phyloP scores from a whole-genome alignment of 1,140 invertebrate species.

The Metopolophium dirhodum region DNA sequence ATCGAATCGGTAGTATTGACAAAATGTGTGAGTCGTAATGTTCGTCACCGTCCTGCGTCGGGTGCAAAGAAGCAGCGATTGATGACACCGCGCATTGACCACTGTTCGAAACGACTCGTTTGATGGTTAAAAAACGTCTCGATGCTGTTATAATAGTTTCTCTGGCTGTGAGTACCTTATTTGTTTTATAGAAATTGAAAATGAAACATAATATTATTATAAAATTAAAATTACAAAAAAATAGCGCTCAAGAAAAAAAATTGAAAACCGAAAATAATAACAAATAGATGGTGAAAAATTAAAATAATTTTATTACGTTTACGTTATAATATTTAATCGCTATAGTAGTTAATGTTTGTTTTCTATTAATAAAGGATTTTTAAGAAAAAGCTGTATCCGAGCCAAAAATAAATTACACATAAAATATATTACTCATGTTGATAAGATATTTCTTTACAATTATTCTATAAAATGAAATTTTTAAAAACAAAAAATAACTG shows the following conservation, averaged over 20 bases:
- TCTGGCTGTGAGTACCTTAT: neutral
- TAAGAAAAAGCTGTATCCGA: too few relatives aligned
- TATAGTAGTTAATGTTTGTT: too few relatives aligned
- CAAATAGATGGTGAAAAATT: too few relatives aligned
- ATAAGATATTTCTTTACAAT: neutral
- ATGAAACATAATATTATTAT: neutral
- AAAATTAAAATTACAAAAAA: too few relatives aligned
- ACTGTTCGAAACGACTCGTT: neutral
- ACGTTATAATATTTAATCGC: too few relatives aligned
- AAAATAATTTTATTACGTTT: too few relatives aligned
- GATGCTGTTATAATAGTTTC: neutral
- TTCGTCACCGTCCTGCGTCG: neutral
- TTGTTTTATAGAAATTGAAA: neutral
- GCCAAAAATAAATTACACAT: too few relatives aligned
- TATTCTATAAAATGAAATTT: neutral
- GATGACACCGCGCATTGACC: too few relatives aligned
- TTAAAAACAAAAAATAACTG: neutral
- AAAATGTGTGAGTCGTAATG: neutral
- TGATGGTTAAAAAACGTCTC: neutral
- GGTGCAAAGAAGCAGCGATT: neutral
- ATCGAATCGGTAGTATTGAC: neutral
- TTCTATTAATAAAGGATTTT: too few relatives aligned
- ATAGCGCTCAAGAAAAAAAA: too few relatives aligned
- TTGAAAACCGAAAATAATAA: too few relatives aligned
- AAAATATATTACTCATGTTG: too few relatives aligned